These are phyloP conservation scores for Lepidocyrtinus sp. DNA, from an alignment of 2,888 invertebrate genomes.

Conservation along the genomic window DNA sequence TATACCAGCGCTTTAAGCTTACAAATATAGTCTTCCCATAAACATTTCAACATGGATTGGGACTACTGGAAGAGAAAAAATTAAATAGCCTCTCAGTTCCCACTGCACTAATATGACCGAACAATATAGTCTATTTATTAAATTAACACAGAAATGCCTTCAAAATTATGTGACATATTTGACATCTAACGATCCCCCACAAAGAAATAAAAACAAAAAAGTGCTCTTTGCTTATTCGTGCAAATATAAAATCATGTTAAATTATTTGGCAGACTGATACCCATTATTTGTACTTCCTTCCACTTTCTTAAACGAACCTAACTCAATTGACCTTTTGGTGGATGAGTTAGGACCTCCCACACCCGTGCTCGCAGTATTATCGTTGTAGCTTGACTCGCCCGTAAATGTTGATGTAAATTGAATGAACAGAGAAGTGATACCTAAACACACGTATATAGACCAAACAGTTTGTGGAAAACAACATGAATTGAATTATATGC, in stretches of 20 bases:
- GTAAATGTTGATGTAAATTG: conserved; percentile 22
- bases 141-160: background rate
- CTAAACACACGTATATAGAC: conserved; percentile 3
- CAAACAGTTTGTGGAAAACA: background rate
- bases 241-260: background rate
- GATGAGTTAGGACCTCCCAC: background rate
- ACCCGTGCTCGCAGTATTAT: conserved; percentile 26
- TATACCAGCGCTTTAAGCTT: no score
- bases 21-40: no score
- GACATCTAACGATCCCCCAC: background rate
- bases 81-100: no score
- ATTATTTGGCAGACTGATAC: background rate
- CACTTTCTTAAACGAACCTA: background rate
- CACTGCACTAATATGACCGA: no score
- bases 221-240: background rate
- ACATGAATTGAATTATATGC: background rate
- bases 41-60: no score
- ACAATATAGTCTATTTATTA: background rate
- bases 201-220: background rate
- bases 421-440: background rate
- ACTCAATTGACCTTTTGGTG: background rate
- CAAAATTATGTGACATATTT: background rate
- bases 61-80: no score
- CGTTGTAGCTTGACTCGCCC: conserved; percentile 6
- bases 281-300: background rate